A percentile compares a stretch with the other conserved stretches of the same genome.
phyloP scores from a whole-genome alignment of 2,113 vertebrate genomes.

The Irena cyanogastra region DNA sequence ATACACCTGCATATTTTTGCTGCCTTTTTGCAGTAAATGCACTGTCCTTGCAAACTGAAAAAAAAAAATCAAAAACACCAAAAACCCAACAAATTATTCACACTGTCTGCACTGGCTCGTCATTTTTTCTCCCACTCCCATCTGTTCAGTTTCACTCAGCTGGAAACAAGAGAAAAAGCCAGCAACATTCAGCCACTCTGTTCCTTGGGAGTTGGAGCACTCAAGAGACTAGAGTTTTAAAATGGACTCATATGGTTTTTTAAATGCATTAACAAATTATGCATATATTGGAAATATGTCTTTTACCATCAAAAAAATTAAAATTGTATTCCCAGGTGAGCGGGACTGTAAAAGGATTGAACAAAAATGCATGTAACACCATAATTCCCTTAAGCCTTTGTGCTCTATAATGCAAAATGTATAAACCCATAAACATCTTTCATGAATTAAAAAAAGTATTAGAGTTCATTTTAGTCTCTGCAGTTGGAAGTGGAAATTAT shows the following conservation, averaged over 20 bases:
- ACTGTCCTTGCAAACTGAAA: background rate
- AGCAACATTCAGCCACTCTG: background rate
- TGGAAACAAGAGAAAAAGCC: constrained; percentile 28
- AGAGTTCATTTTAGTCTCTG: background rate
- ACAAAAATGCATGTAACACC: background rate
- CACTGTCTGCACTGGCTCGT: background rate
- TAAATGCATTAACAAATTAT: background rate
- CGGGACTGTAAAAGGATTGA: background rate
- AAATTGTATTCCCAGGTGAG: background rate
- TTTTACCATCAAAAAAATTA: background rate
- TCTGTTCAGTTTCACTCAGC: constrained; percentile 44
- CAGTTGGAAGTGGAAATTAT: background rate
- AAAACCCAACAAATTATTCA: background rate
- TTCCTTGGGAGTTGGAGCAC: background rate
- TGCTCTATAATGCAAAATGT: background rate
- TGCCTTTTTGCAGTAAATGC: background rate
- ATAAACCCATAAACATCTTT: background rate
- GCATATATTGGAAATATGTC: background rate
- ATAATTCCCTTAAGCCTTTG: background rate
- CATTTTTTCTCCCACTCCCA: constrained; percentile 55
- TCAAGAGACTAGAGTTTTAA: background rate
- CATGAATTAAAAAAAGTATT: background rate
- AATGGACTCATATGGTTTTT: background rate
- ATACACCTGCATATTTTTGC: background rate
- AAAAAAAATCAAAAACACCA: background rate